phyloP scores from a whole-genome alignment of 2,113 vertebrate species.

The Opisthocomus hoazin region DNA sequence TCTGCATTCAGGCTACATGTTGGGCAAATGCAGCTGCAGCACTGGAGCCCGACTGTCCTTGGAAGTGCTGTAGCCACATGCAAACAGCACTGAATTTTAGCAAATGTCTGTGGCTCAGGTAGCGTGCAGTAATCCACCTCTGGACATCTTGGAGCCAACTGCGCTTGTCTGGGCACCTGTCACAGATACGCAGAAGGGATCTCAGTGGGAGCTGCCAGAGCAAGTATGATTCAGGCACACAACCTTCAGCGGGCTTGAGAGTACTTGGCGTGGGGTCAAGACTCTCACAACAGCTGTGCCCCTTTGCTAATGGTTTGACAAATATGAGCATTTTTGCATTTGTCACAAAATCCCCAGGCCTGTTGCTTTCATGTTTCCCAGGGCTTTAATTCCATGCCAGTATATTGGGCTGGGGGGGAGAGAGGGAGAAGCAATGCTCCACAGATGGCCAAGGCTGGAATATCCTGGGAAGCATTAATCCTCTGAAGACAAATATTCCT shows the following conservation, averaged over 20 bases:
- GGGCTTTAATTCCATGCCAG: conserved; percentile 55
- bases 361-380: conserved; percentile 53
- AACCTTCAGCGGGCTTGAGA: not conserved
- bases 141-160: not conserved
- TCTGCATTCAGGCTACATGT: not conserved
- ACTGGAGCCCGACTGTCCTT: not conserved
- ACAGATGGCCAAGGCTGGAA: conserved; percentile 31
- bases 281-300: conserved; percentile 40
- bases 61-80: not conserved
- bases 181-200: not conserved
- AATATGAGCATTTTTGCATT: conserved; percentile 49
- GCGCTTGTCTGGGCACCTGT: not conserved
- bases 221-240: not conserved
- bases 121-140: not conserved
- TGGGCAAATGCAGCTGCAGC: not conserved
- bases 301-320: conserved; percentile 51
- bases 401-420: not conserved
- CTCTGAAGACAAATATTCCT: conserved; percentile 36
- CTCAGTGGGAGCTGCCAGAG: not conserved
- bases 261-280: not conserved
- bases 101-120: not conserved
- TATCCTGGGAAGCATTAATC: conserved; percentile 53
- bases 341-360: conserved; percentile 61
- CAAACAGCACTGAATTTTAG: not conserved
- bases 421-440: conserved; percentile 15